Percentiles rank a stretch among this genome's conserved stretches.
These are phyloP conservation scores for Pagetopsis macropterus DNA, from an alignment of 2,797 vertebrate genomes.

Conservation along the genomic window DNA sequence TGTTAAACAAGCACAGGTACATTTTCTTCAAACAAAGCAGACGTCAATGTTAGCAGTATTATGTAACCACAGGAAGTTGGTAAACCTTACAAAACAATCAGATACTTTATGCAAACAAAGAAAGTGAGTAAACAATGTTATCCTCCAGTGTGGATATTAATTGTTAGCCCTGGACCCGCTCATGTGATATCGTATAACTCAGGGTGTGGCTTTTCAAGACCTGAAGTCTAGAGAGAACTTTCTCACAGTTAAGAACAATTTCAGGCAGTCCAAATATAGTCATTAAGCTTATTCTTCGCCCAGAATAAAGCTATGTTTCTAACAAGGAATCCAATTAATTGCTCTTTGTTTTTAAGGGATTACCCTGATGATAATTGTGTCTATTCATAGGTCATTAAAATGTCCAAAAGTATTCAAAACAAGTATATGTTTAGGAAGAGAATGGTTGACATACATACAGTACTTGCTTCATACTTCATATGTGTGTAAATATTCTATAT, in stretches of 20 bases:
- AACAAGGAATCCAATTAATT: background rate
- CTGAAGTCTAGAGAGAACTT: background rate
- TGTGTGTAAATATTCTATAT: too few relatives aligned
- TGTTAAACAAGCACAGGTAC: background rate
- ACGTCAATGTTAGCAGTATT: background rate
- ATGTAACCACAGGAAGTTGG: background rate
- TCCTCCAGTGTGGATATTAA: conserved; percentile 2
- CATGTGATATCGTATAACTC: conserved; percentile 37
- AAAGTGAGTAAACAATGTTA: conserved; percentile 32
- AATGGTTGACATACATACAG: background rate
- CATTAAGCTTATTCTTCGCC: background rate
- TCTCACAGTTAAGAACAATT: background rate
- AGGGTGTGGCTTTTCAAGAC: conserved; percentile 44
- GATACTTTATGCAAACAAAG: conserved; percentile 33
- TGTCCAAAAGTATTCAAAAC: background rate
- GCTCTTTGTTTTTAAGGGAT: background rate
- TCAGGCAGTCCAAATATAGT: background rate
- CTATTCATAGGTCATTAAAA: background rate
- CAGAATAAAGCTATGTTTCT: background rate
- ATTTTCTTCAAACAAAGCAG: background rate
- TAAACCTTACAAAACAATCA: conserved; percentile 22
- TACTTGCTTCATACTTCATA: background rate
- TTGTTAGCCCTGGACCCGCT: conserved; percentile 22
- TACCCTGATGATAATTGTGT: background rate
- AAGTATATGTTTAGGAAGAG: too few relatives aligned